A percentile compares a stretch with the other conserved stretches of the same genome.
phyloP scores from a whole-genome alignment of 2,797 vertebrate species.

The Chaunax sp. region DNA sequence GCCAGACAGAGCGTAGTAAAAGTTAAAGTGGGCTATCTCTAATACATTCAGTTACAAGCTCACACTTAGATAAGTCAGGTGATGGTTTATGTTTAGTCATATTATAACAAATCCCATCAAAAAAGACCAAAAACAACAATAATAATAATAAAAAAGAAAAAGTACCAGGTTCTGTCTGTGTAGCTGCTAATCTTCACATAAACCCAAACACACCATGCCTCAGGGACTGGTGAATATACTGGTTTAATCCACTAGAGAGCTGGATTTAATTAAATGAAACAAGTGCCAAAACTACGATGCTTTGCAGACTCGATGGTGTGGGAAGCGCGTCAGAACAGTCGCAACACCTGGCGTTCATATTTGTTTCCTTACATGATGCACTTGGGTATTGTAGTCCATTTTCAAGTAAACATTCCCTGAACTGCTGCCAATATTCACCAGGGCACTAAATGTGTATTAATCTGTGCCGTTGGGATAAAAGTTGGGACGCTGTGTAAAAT shows the following conservation, averaged over 20 bases:
- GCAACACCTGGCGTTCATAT: not conserved
- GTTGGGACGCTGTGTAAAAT: too few relatives aligned
- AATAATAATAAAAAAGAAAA: not conserved
- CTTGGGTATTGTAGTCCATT: not conserved
- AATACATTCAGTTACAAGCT: conserved; percentile 86
- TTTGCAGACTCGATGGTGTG: not conserved
- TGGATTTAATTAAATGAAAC: conserved; percentile 22
- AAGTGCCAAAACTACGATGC: not conserved
- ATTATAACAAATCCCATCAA: conserved; percentile 25
- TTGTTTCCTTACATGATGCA: not conserved
- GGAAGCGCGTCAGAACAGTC: not conserved
- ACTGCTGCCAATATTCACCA: not conserved
- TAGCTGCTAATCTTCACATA: not conserved
- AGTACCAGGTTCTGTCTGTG: too few relatives aligned
- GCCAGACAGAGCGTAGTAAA: conserved; percentile 65
- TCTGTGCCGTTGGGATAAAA: too few relatives aligned
- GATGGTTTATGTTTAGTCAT: conserved; percentile 8
- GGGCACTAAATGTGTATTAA: not conserved
- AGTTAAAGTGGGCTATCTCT: conserved; percentile 68
- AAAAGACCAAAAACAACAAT: conserved; percentile 3
- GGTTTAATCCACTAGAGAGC: conserved; percentile 6
- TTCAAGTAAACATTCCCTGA: not conserved
- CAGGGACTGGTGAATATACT: too few relatives aligned
- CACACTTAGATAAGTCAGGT: conserved; percentile 39
- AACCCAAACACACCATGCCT: too few relatives aligned